These are phyloP conservation scores for Ara ararauna DNA, from an alignment of 2,797 vertebrate genomes.

Conservation along the genomic window DNA sequence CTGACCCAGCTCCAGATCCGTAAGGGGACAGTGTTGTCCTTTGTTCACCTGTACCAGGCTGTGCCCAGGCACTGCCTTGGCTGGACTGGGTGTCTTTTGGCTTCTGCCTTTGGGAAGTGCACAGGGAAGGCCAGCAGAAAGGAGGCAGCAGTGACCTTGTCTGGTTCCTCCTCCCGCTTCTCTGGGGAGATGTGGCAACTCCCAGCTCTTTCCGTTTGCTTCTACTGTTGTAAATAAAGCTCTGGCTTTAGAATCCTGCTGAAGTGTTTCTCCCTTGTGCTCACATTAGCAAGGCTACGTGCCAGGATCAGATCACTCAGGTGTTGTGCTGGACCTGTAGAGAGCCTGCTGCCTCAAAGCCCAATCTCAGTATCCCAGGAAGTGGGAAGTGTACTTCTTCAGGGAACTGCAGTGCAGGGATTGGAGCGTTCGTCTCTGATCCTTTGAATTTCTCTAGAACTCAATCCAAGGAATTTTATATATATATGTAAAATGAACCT, in stretches of 20 bases:
- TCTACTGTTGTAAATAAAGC: slow-evolving; percentile 43
- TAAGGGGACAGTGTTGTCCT: background rate
- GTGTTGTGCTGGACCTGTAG: background rate
- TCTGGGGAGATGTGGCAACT: background rate
- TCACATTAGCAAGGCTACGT: background rate
- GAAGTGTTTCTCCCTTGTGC: background rate
- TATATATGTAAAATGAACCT: background rate
- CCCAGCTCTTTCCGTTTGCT: background rate
- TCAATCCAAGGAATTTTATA: background rate
- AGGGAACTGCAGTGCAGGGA: background rate
- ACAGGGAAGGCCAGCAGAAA: background rate
- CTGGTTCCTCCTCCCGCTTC: background rate
- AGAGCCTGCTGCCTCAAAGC: background rate
- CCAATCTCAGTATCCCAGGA: fast-evolving
- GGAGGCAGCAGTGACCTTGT: background rate
- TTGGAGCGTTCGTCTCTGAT: background rate
- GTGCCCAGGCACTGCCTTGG: background rate
- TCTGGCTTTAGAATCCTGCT: background rate
- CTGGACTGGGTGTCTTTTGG: background rate
- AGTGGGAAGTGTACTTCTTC: background rate
- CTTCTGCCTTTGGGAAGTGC: background rate
- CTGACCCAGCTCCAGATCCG: fast-evolving
- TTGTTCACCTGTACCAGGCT: background rate
- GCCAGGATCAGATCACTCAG: background rate
- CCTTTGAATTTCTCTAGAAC: background rate